A percentile compares a stretch with the other conserved stretches of the same genome.
Conservation (phyloP, 2,888 invertebrate species). For the Ditula angustiorana region DNA sequence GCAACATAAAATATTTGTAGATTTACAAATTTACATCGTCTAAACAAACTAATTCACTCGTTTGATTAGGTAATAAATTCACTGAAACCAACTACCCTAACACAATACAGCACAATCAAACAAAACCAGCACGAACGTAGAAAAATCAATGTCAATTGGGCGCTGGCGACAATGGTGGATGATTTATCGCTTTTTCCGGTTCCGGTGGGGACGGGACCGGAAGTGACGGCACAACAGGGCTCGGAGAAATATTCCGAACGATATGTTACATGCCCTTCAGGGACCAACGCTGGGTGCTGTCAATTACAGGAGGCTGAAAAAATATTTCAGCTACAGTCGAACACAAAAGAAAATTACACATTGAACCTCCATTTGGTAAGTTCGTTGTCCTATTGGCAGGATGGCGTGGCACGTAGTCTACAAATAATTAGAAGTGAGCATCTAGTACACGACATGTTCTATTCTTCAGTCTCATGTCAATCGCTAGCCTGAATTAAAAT, state of each 20-base stretch:
- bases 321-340: neutral
- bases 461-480: too few relatives aligned
- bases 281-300: constrained; percentile 46
- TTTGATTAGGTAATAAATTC: constrained; percentile 29
- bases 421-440: neutral
- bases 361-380: neutral
- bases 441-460: too few relatives aligned
- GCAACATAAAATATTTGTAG: neutral
- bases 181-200: constrained; percentile 72
- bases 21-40: constrained; percentile 35
- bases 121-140: constrained; percentile 42
- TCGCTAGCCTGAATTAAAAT: too few relatives aligned
- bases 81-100: constrained; percentile 23
- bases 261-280: constrained; percentile 55
- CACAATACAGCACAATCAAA: constrained; percentile 28
- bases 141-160: constrained; percentile 76
- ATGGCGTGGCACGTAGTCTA: neutral
- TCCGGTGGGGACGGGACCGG: constrained; percentile 56
- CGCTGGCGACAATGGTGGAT: constrained; percentile 68
- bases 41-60: constrained; percentile 36
- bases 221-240: constrained; percentile 57
- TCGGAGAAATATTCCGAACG: constrained; percentile 56
- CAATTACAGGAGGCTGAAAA: constrained; percentile 44
- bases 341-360: neutral
- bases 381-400: neutral